Conservation (phyloP, 1,140 invertebrate species). For the Drosophila mayri region DNA sequence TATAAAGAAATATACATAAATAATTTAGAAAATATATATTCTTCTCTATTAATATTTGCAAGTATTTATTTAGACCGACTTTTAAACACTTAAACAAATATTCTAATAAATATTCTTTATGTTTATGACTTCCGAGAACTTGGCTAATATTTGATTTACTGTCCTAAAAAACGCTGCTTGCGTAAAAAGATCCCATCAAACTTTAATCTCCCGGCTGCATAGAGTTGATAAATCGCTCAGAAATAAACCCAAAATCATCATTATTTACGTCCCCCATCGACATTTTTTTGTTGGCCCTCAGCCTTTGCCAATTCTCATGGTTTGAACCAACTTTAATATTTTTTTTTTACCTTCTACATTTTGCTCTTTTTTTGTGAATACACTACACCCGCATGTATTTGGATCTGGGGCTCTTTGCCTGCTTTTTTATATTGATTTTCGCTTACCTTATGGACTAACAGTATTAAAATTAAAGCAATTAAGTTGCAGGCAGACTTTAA, state of each 20-base stretch:
- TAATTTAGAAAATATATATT: too few species aligned
- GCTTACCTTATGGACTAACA: constrained; percentile 82
- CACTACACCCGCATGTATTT: constrained; percentile 65
- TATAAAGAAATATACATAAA: too few species aligned
- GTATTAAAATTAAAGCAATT: constrained; percentile 84
- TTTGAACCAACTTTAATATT: constrained; percentile 54
- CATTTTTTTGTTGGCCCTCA: constrained; percentile 29
- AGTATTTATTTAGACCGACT: too few species aligned
- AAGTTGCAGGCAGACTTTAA: constrained; percentile 83
- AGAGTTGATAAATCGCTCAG: constrained; percentile 36
- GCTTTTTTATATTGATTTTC: constrained; percentile 26
- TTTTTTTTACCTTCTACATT: neutral
- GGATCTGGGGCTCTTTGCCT: constrained; percentile 37
- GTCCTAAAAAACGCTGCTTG: neutral
- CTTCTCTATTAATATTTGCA: too few species aligned
- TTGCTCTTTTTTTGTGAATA: constrained; percentile 3
- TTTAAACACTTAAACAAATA: too few species aligned
- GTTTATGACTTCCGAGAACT: neutral
- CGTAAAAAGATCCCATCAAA: constrained; percentile 25
- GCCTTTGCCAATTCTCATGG: constrained; percentile 40
- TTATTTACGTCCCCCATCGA: constrained; percentile 52
- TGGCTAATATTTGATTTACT: constrained; percentile 14
- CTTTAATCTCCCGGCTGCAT: too few species aligned
- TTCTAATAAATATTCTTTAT: neutral
- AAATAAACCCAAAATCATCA: constrained; percentile 49